Conservation (phyloP, 2,113 vertebrate genomes). For the Melanocharis versteri region DNA sequence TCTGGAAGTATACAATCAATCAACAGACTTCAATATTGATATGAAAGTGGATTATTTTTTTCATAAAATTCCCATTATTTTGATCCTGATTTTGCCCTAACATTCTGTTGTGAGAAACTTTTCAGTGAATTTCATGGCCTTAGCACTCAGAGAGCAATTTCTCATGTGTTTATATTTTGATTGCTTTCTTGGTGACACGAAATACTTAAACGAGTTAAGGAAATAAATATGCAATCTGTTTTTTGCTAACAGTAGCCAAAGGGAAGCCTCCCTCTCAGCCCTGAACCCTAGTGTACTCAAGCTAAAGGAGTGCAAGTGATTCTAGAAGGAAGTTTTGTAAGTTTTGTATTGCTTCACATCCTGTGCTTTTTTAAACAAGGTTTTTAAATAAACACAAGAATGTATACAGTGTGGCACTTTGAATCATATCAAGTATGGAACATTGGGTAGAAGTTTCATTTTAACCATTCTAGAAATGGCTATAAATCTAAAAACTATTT, state of each 20-base stretch:
- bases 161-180: not conserved
- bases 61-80: not conserved
- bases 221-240: not conserved
- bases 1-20: not conserved
- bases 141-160: not conserved
- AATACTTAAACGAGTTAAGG: not conserved
- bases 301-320: not conserved
- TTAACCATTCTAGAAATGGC: not conserved
- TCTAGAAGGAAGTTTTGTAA: not conserved
- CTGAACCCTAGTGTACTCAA: not conserved
- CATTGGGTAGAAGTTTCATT: not conserved
- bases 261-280: not conserved
- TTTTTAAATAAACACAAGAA: not conserved
- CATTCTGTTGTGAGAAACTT: not conserved
- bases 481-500: not conserved
- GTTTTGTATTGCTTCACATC: not conserved
- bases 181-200: not conserved
- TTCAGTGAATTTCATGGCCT: not conserved
- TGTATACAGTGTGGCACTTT: no score
- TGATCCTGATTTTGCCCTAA: not conserved
- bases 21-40: not conserved
- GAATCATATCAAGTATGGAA: not conserved
- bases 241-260: not conserved
- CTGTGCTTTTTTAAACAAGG: not conserved
- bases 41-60: not conserved